A percentile compares a stretch with the other conserved stretches of the same genome.
These are phyloP conservation scores for Caracal caracal DNA, from an alignment of 2,113 vertebrate genomes.

Conservation along the genomic window DNA sequence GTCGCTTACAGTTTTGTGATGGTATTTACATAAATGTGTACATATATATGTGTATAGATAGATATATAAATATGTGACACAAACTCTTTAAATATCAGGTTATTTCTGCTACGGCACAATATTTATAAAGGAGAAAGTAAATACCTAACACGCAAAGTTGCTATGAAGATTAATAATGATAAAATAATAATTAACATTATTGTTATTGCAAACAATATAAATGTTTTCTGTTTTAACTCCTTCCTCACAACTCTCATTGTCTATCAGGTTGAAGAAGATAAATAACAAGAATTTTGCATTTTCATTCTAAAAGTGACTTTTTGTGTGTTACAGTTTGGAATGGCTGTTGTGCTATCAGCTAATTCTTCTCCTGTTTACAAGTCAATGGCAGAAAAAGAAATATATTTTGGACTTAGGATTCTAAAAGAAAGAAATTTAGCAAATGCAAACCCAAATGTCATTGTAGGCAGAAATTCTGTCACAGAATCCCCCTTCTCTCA, in stretches of 20 bases:
- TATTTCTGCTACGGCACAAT: background rate
- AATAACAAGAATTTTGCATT: background rate
- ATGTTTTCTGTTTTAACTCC: background rate
- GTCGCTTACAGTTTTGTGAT: background rate
- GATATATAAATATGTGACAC: background rate
- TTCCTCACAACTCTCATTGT: background rate
- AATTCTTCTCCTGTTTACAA: background rate
- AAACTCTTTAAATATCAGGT: background rate
- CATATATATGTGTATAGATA: too few relatives aligned
- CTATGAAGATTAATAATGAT: background rate
- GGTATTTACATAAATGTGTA: background rate
- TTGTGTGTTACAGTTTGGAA: background rate
- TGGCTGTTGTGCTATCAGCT: background rate
- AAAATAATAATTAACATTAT: background rate
- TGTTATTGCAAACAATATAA: background rate
- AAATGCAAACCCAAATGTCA: background rate
- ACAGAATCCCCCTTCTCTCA: rapidly evolving
- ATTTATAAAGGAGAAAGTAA: background rate
- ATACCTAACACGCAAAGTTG: background rate
- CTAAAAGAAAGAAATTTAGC: background rate
- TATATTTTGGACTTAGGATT: background rate
- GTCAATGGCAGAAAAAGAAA: background rate
- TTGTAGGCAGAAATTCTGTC: background rate
- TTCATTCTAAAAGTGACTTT: background rate
- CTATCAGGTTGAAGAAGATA: background rate